Conservation (phyloP, 2,888 invertebrate genomes). For the Melanargia galathea region DNA sequence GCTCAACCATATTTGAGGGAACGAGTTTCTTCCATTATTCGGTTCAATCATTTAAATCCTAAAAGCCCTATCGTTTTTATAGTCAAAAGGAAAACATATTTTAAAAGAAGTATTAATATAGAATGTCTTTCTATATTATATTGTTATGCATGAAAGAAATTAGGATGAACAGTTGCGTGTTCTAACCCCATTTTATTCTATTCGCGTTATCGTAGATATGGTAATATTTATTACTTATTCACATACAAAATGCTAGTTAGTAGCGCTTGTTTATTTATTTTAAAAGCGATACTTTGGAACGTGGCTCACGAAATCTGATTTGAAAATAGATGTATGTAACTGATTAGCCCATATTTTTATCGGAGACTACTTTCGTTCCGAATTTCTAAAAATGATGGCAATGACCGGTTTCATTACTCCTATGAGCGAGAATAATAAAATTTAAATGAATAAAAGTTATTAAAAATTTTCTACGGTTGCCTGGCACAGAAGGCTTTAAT, state of each 20-base stretch:
- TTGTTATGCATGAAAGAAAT: constrained; percentile 2
- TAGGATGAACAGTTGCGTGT: constrained; percentile 27
- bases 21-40: no score
- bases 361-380: not conserved
- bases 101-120: no score
- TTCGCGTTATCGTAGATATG: constrained; percentile 28
- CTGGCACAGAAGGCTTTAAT: no score
- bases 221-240: constrained; percentile 28
- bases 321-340: constrained; percentile 8
- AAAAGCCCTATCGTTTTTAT: no score
- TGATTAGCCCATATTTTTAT: constrained; percentile 6
- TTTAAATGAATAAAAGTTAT: no score
- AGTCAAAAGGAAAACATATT: no score
- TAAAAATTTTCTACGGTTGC: no score
- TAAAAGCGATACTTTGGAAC: constrained; percentile 4
- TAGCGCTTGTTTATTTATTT: constrained; percentile 6
- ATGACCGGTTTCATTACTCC: not conserved
- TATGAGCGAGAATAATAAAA: no score
- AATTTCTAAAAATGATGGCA: constrained; percentile 1
- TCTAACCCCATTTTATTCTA: constrained; percentile 2
- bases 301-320: constrained; percentile 2
- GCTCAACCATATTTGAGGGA: no score
- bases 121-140: no score
- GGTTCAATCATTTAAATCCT: no score
- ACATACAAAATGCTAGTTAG: constrained; percentile 16